Percentiles rank a stretch among this genome's conserved stretches.
Evolutionary conservation across 1,140 invertebrate genomes (phyloP).

Genomic region (Calosoma granatense): DNA sequence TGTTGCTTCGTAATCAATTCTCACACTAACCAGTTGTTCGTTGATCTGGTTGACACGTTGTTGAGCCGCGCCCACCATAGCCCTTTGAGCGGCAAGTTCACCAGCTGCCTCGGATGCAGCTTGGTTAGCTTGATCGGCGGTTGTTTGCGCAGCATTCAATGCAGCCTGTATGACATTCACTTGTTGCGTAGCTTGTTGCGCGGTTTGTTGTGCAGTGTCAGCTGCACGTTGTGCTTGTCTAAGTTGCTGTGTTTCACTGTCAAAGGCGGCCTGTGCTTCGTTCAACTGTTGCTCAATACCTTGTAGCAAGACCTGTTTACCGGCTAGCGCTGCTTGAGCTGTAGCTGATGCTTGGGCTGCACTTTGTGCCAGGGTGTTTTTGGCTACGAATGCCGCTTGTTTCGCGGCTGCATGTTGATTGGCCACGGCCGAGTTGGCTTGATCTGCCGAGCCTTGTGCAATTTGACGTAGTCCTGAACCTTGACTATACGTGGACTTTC

Average conservation of each 20-base stretch:
- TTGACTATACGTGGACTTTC: too few relatives aligned
- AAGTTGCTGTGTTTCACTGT: constrained; percentile 53
- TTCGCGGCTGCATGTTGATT: constrained; percentile 54
- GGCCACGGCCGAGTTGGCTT: constrained; percentile 53
- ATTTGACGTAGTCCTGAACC: constrained; percentile 38
- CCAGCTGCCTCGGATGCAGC: constrained; percentile 54
- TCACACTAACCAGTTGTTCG: constrained; percentile 49
- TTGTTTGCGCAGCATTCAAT: constrained; percentile 55
- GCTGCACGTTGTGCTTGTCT: constrained; percentile 55
- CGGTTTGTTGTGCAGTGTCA: constrained; percentile 47
- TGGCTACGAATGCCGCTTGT: constrained; percentile 58
- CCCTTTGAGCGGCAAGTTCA: constrained; percentile 56
- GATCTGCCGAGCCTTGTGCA: constrained; percentile 57
- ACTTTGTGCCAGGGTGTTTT: constrained; percentile 57
- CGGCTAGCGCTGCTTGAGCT: constrained; percentile 55
- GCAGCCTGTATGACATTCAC: constrained; percentile 42
- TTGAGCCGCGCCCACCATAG: constrained; percentile 57
- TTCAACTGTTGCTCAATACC: constrained; percentile 54
- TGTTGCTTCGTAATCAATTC: constrained; percentile 57
- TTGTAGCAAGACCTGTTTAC: constrained; percentile 48
- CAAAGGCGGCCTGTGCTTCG: constrained; percentile 49
- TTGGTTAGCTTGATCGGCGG: constrained; percentile 51
- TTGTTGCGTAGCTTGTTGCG: constrained; percentile 56
- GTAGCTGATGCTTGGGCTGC: constrained; percentile 53
- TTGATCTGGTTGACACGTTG: constrained; percentile 46